Percentiles rank a stretch among this genome's conserved stretches.
Evolutionary conservation across 2,797 vertebrate species (phyloP).

Genomic region (Lacerta viridis): DNA sequence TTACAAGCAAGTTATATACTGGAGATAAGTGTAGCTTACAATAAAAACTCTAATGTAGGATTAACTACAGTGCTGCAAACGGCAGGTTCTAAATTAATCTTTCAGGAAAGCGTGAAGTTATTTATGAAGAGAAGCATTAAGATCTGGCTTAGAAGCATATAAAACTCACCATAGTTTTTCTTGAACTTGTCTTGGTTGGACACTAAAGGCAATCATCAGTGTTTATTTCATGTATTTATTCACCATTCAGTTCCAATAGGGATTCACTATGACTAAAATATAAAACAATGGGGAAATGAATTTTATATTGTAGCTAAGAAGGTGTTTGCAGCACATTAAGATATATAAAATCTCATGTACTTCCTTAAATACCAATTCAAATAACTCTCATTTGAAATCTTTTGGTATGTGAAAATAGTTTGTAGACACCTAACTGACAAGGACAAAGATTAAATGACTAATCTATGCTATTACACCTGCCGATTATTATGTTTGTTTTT

Average conservation of each 20-base stretch:
- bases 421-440: background rate
- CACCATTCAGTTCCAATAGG: background rate
- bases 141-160: conserved; percentile 51
- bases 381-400: conserved; percentile 4
- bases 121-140: conserved; percentile 38
- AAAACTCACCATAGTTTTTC: conserved; percentile 60
- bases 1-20: conserved; percentile 54
- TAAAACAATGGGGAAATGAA: background rate
- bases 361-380: background rate
- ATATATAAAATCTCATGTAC: conserved; percentile 4
- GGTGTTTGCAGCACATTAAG: background rate
- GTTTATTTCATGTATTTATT: conserved; percentile 58
- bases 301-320: background rate
- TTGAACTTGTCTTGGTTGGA: conserved; percentile 56
- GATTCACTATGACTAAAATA: background rate
- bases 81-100: conserved; percentile 58
- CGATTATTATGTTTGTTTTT: conserved; percentile 30
- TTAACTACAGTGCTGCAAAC: conserved; percentile 60
- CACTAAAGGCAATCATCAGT: conserved; percentile 57
- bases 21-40: conserved; percentile 61
- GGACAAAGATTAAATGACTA: conserved; percentile 27
- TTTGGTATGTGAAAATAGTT: conserved; percentile 17
- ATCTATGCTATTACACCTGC: conserved; percentile 1
- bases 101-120: conserved; percentile 50
- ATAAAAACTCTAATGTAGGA: conserved; percentile 57